Conservation (phyloP, 2,113 vertebrate genomes). For the Synodontis membranacea region DNA sequence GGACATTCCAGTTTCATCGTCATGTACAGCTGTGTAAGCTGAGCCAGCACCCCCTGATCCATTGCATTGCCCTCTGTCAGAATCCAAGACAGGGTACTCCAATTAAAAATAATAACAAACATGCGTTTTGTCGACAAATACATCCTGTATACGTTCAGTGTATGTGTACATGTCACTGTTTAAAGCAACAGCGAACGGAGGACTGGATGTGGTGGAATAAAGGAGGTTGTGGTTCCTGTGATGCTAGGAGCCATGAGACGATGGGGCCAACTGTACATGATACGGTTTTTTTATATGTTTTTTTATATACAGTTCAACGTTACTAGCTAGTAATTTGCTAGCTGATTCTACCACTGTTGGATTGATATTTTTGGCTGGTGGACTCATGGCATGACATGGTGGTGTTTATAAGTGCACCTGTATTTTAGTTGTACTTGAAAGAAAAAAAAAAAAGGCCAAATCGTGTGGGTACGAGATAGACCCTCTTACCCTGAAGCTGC, state of each 20-base stretch:
- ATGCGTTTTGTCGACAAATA: no score
- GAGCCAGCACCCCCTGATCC: constrained; percentile 71
- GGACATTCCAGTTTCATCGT: constrained; percentile 86
- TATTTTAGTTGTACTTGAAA: neutral
- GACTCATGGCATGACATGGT: neutral
- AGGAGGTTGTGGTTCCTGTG: neutral
- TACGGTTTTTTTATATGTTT: no score
- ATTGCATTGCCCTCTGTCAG: constrained; percentile 74
- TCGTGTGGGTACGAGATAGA: neutral
- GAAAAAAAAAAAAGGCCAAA: neutral
- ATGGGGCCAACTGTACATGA: neutral
- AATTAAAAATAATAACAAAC: no score
- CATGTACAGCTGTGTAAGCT: constrained; percentile 86
- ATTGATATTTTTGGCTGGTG: neutral
- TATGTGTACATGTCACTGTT: neutral
- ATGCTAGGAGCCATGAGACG: neutral
- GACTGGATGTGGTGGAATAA: neutral
- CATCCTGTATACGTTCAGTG: neutral
- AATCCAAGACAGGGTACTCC: constrained; percentile 22
- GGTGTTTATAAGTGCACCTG: neutral
- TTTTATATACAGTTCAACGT: neutral
- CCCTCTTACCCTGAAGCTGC: constrained; percentile 80
- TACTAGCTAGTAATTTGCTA: neutral
- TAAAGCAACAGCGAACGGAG: neutral
- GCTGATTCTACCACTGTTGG: no score